A percentile compares a stretch with the other conserved stretches of the same genome.
Evolutionary conservation across 2,888 invertebrate genomes (phyloP).

Genomic region (Allacma fusca): DNA sequence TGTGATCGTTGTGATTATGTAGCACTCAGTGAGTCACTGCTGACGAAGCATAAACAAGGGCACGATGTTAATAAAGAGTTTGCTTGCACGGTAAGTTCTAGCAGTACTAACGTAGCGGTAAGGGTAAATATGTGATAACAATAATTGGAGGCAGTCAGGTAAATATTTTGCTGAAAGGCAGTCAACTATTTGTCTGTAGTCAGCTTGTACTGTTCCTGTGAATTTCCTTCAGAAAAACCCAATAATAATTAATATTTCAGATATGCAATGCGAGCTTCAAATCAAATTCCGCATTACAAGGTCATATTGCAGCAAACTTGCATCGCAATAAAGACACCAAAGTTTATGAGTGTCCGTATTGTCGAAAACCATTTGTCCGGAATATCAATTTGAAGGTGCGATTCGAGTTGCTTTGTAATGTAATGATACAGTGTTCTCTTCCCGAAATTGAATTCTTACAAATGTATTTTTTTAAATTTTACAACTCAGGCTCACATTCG

Average conservation of each 20-base stretch:
- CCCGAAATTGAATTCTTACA: background rate
- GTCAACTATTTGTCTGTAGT: too few species aligned
- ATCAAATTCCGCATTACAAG: constrained; percentile 62
- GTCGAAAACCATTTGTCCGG: constrained; percentile 76
- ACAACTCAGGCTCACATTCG: constrained; percentile 70
- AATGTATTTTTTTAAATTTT: background rate
- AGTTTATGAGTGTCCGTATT: constrained; percentile 74
- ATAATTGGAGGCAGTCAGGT: too few species aligned
- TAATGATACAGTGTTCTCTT: background rate
- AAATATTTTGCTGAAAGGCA: too few species aligned
- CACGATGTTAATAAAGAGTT: constrained; percentile 65
- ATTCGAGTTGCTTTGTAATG: background rate
- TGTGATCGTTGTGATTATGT: constrained; percentile 79
- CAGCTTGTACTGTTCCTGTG: background rate
- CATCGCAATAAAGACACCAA: constrained; percentile 62
- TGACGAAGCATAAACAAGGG: constrained; percentile 75
- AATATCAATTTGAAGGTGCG: constrained; percentile 72
- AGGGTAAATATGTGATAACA: too few species aligned
- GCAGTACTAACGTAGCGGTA: too few species aligned
- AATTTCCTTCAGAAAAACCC: background rate
- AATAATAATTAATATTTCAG: constrained; percentile 45
- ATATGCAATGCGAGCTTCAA: constrained; percentile 70
- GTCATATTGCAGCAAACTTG: constrained; percentile 69
- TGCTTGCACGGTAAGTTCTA: constrained; percentile 55
- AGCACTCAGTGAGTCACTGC: constrained; percentile 75